Percentiles rank a stretch among this genome's conserved stretches.
Evolutionary conservation across 2,113 vertebrate genomes (phyloP).

Genomic region (Microcebus griseorufus): DNA sequence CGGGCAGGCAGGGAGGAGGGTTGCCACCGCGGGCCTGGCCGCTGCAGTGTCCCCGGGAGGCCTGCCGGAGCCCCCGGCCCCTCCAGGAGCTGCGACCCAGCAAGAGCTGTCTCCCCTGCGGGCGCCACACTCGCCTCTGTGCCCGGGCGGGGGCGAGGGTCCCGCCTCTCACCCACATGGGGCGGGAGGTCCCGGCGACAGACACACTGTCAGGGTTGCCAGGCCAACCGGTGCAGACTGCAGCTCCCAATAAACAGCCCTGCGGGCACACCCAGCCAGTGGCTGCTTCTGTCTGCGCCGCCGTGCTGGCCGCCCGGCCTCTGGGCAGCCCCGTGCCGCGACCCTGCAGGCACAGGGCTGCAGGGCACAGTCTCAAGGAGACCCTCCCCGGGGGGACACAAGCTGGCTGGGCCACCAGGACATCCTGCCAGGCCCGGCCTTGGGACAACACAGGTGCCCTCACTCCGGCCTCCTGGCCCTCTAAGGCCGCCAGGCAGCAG

Average conservation of each 20-base stretch:
- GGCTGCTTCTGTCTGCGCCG: neutral
- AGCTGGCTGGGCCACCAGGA: neutral
- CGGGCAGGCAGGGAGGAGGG: neutral
- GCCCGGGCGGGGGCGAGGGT: neutral
- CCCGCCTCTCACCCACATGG: neutral
- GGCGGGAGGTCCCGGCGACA: neutral
- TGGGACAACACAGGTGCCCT: fast-evolving
- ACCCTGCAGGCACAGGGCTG: neutral
- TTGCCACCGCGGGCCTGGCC: fast-evolving
- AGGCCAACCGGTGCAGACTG: fast-evolving
- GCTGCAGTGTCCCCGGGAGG: fast-evolving
- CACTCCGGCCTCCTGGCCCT: fast-evolving
- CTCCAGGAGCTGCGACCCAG: fast-evolving
- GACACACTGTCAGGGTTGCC: fast-evolving
- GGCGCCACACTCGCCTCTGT: fast-evolving
- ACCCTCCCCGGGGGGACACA: neutral
- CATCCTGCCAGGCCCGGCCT: neutral
- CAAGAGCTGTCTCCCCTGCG: fast-evolving
- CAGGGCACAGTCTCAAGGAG: no score
- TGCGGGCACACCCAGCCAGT: neutral
- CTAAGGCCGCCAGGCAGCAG: neutral
- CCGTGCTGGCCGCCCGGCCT: neutral
- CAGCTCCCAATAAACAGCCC: neutral
- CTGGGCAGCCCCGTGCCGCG: no score
- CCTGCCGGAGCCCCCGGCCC: no score